Base-by-base conservation (phyloP, 2,113 vertebrate genomes). In the Columba janthina region DNA sequence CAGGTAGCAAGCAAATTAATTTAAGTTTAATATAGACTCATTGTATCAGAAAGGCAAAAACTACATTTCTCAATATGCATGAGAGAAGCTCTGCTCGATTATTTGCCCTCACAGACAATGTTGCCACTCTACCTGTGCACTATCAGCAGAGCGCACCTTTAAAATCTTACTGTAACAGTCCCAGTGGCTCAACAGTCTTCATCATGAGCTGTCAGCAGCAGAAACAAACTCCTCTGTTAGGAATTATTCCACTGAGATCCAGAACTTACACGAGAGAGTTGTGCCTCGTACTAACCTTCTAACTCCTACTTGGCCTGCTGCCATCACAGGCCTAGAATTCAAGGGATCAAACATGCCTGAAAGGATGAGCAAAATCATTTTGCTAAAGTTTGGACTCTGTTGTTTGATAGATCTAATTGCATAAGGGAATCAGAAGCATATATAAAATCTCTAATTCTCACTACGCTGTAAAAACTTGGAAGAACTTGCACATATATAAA, bases 261-360 rank as follows among this genome's bases (percentile, higher is more conserved):
- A 58, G 42, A 57, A 62, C 0, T 0, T 34, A 25, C 24, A 83
- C 34, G 21, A 62, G 46, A 42, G 31, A 28, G 54, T 15, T 0
- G 0, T 28, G 21, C 10, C 73, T 61, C 1, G 1, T 57, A 76
- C 53, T 21, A 56, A 40, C 1, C 46, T 85, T 58, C 25, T 62
- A 67, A 75, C 42, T 53, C 38, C 19, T 58, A 9, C n/a, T 57
- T 36, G 56, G 31, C 32, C 70, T 61, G 40, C 24, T 56, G 32
- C 26, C 14, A 36, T 48, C 54, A 72, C 31, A 3, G 20, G 25
- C 32, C 51, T 46, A 29, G 46, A 71, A 75, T 38, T 73, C 15
- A 62, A 88, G 22, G 31, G 34, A 28, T 56, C n/a, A 85, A 77
- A 53, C 12, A 31, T 26, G 24, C 28, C 34, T 60, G 14, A 60